Base-by-base conservation (phyloP, 1,140 invertebrate genomes). In the Heliothis virescens region DNA sequence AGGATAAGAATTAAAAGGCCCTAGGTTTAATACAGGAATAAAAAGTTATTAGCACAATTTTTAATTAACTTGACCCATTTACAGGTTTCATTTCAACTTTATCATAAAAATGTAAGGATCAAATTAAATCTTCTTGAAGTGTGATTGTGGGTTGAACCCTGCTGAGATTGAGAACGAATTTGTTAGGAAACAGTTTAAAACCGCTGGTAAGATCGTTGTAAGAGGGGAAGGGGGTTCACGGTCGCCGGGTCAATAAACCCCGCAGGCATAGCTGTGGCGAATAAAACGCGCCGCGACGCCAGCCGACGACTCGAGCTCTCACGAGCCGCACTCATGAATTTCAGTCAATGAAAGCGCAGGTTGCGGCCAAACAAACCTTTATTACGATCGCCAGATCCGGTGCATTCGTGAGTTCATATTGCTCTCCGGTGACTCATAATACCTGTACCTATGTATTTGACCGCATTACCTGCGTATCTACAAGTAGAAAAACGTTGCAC, bases 231-330 rank as follows among this genome's bases (percentile, higher is more conserved):
- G 85, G 87, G 88, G 89, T 85, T 94, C 90, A 92, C 87, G 91
- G 90, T 91, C 90, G 89, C 72, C 85, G 87, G 91, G 88, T 92
- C 89, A 91, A 89, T 91, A 86, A 91, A 85, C 91, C 73, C 82
- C 65, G 82, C 82, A 83, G 83, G 82, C 82, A 83, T 72, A 84
- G 84, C 86, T 79, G 80, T 79, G 74, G 74, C 60, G 74, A 76
- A 76, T 63, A 85, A 85, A 83, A 73, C 79, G 76, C 55, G 48
- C 59, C 59, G 79, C 81, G 65, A 50, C 80, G 80, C 65, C 50
- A 60, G 47, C 41, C 62, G 52, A 53, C 67, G 48, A 29, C 63
- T 41, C 55, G 13, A 53, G 67, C 29, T 55, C 50, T 48, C 48
- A 65, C 53, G 60, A 73, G 16, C 71, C 53, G 67, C 76, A 26